Evolutionary conservation across 2,888 invertebrate species (phyloP).

Genomic region (Parnassius glacialis): DNA sequence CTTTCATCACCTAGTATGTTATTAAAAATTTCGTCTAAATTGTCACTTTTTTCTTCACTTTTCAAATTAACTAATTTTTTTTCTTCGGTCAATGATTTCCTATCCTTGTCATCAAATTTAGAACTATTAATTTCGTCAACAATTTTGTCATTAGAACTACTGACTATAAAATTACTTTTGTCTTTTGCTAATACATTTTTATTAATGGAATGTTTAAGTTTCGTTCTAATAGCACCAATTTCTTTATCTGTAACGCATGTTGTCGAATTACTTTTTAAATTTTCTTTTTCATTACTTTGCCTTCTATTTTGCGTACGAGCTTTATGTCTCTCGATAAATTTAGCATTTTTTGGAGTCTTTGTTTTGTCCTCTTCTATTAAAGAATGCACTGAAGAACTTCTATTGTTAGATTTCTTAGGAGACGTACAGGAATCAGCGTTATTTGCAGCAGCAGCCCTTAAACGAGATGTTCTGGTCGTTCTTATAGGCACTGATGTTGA

Average conservation of each 20-base stretch:
- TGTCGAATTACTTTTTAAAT: slow-evolving; percentile 52
- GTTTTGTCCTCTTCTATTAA: slow-evolving; percentile 62
- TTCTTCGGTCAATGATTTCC: slow-evolving; percentile 46
- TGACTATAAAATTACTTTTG: slow-evolving; percentile 68
- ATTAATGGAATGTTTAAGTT: slow-evolving; percentile 77
- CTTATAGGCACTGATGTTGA: slow-evolving; percentile 81
- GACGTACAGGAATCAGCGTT: slow-evolving; percentile 55
- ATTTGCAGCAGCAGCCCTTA: slow-evolving; percentile 83
- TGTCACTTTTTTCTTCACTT: slow-evolving; percentile 42
- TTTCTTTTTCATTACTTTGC: slow-evolving; percentile 67
- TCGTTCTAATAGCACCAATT: slow-evolving; percentile 77
- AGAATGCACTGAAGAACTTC: slow-evolving; percentile 71
- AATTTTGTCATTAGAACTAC: slow-evolving; percentile 63
- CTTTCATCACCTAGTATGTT: slow-evolving; percentile 59
- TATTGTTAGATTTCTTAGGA: slow-evolving; percentile 47
- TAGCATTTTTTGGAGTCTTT: slow-evolving; percentile 58
- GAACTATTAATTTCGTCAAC: slow-evolving; percentile 56
- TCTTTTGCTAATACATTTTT: slow-evolving; percentile 75
- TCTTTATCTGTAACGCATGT: slow-evolving; percentile 58
- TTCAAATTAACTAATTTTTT: slow-evolving; percentile 42
- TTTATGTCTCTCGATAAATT: slow-evolving; percentile 73
- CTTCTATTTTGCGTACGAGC: slow-evolving; percentile 46
- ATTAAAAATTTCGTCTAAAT: slow-evolving; percentile 64
- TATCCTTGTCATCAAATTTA: slow-evolving; percentile 46
- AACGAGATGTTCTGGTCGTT: slow-evolving; percentile 86